phyloP scores from a whole-genome alignment of 2,888 invertebrate species.

The Pegoplata infirma region DNA sequence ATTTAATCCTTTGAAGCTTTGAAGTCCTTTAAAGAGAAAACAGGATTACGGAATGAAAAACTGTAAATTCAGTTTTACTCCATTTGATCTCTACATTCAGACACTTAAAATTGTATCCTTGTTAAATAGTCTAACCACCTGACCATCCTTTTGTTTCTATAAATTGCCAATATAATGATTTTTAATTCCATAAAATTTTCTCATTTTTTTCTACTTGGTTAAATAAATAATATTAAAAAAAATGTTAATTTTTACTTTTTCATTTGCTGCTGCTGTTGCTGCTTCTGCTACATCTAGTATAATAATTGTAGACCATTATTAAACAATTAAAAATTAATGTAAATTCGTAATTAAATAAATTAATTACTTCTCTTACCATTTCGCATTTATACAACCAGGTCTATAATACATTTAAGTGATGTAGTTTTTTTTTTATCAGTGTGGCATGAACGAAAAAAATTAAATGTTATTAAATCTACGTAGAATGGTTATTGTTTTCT shows the following conservation, averaged over 20 bases:
- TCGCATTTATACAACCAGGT: not conserved
- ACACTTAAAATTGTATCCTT: no score
- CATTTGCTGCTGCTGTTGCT: not conserved
- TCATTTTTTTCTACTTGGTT: not conserved
- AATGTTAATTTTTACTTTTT: not conserved
- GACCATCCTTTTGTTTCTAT: no score
- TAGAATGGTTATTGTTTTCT: not conserved
- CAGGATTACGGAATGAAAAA: no score
- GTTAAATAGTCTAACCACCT: no score
- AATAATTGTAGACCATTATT: constrained; percentile 62
- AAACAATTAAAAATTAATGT: constrained; percentile 64
- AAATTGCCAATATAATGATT: not conserved
- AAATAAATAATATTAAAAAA: not conserved
- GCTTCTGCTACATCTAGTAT: not conserved
- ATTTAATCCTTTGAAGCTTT: no score
- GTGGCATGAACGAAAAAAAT: not conserved
- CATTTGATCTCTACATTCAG: no score
- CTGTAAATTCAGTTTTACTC: no score
- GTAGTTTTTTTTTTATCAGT: no score
- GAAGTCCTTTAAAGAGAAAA: no score
- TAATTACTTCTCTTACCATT: constrained; percentile 58
- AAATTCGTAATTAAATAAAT: constrained; percentile 64
- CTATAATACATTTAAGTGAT: not conserved
- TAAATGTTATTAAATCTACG: not conserved
- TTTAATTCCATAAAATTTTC: not conserved